phyloP scores from a whole-genome alignment of 2,797 vertebrate genomes.

The Centropyge bicolor region DNA sequence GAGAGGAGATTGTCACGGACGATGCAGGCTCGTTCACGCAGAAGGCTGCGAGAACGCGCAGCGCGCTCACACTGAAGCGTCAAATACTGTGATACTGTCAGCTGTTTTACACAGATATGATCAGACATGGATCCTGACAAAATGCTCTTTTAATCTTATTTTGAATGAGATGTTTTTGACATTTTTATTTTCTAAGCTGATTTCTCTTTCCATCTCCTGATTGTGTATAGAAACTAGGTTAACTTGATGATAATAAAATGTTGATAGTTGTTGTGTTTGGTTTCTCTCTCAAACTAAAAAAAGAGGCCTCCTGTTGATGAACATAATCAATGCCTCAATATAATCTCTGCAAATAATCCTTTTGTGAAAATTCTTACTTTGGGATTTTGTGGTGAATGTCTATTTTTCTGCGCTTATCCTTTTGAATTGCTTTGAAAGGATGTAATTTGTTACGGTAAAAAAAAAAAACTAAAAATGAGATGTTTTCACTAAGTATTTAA shows the following conservation, averaged over 20 bases:
- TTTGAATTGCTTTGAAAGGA: too few species aligned
- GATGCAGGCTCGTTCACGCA: slow-evolving; percentile 64
- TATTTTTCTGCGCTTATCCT: not conserved
- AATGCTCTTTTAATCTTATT: not conserved
- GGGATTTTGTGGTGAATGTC: not conserved
- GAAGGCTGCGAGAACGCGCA: slow-evolving; percentile 57
- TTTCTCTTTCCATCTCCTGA: not conserved
- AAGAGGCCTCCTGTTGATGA: not conserved
- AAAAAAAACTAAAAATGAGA: not conserved
- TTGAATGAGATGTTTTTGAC: not conserved
- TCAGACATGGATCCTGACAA: not conserved
- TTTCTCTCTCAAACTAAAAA: not conserved
- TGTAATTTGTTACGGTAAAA: not conserved
- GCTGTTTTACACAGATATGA: not conserved
- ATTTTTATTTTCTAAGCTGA: not conserved
- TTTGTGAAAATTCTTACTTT: not conserved
- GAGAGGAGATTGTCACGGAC: slow-evolving; percentile 28
- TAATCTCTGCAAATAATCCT: not conserved
- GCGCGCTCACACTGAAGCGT: slow-evolving; percentile 47
- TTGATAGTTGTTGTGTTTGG: not conserved
- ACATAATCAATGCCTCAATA: not conserved
- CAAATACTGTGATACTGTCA: not conserved
- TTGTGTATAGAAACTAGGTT: not conserved
- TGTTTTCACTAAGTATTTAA: too few species aligned
- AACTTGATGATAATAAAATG: not conserved